Evolutionary conservation across 2,113 vertebrate genomes (phyloP).

Genomic region (Chlorodrepanis virens): DNA sequence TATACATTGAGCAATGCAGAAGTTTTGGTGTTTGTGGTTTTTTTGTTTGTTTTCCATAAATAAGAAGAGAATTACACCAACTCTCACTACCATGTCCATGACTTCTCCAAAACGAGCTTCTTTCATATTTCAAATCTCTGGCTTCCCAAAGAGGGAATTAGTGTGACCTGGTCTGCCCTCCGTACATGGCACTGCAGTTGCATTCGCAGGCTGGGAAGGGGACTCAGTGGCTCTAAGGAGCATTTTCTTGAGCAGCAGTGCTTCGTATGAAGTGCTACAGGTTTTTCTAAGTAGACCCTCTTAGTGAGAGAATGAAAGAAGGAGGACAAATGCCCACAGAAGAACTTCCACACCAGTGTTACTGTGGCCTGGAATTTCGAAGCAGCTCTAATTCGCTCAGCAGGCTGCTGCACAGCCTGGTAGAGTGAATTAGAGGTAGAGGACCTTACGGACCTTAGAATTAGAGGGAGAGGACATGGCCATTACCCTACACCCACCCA

Average conservation of each 20-base stretch:
- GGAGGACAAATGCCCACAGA: not conserved
- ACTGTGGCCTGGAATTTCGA: not conserved
- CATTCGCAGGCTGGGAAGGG: not conserved
- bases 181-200: not conserved
- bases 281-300: not conserved
- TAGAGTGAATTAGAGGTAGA: not conserved
- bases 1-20: not conserved
- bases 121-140: not conserved
- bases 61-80: not conserved
- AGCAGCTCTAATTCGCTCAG: not conserved
- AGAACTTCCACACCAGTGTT: not conserved
- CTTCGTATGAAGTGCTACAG: not conserved
- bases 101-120: not conserved
- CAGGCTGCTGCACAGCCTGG: not conserved
- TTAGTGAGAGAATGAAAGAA: not conserved
- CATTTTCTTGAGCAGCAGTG: not conserved
- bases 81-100: not conserved
- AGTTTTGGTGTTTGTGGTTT: not conserved
- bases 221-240: not conserved
- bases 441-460: not conserved
- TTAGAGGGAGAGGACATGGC: not conserved
- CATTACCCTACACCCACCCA: not conserved
- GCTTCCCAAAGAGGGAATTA: not conserved
- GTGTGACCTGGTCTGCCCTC: not conserved
- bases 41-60: not conserved